Conservation (phyloP, 2,888 invertebrate genomes). For the Drosophila nr. perissopoda region DNA sequence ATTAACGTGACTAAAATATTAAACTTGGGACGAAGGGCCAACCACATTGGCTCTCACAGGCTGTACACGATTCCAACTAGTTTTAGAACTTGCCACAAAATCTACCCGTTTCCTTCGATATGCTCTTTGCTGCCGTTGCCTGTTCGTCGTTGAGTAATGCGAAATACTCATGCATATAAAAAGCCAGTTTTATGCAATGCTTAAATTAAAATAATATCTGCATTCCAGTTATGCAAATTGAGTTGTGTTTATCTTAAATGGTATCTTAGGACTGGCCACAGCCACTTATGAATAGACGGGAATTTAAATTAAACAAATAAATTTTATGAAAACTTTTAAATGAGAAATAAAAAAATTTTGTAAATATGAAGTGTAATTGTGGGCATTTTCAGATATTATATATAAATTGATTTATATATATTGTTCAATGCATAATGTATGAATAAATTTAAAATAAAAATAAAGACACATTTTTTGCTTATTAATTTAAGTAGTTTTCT, state of each 20-base stretch:
- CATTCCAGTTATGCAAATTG: slow-evolving; percentile 68
- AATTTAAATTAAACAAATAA: not conserved
- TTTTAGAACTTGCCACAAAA: slow-evolving; percentile 1
- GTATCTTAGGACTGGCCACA: not conserved
- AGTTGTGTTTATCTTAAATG: slow-evolving; percentile 40
- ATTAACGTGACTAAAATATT: slow-evolving; percentile 82
- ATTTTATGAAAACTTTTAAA: not conserved
- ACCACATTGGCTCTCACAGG: slow-evolving; percentile 1
- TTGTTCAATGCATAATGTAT: not conserved
- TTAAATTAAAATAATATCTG: slow-evolving; percentile 67
- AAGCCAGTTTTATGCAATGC: slow-evolving; percentile 67
- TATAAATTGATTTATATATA: not conserved
- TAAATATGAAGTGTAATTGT: too few species aligned
- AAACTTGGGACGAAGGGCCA: slow-evolving; percentile 55
- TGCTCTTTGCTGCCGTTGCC: slow-evolving; percentile 7
- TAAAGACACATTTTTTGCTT: not conserved
- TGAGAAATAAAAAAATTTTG: not conserved
- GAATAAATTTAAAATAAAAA: not conserved
- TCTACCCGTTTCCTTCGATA: not conserved
- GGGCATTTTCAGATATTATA: not conserved
- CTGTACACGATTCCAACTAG: not conserved
- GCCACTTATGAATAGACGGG: not conserved
- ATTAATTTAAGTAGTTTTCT: not conserved
- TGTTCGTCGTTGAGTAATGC: slow-evolving; percentile 30
- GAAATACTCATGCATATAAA: slow-evolving; percentile 64